Base-by-base conservation (phyloP, 2,888 invertebrate species). In the Bibio marci region DNA sequence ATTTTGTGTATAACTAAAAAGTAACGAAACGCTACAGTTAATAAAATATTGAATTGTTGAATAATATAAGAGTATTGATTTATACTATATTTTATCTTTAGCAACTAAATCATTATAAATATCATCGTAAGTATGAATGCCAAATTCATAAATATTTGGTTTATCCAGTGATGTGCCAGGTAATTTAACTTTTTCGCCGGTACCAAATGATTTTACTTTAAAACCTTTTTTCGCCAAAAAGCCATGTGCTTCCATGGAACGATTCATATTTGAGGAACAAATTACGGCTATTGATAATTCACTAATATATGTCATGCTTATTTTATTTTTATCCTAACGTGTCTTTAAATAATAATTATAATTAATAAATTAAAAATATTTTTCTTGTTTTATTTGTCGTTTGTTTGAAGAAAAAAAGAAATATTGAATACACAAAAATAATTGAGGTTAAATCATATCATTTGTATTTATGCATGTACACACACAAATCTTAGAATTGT, bases 171-270 rank as follows among this genome's bases (percentile, higher is more conserved):
- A 78, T 35, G 86, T 77, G 28, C 98, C 98, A 7, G 98, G 98
- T 41, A 99, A 66, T 61, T 98, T 98, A 2, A 98, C 97, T 64
- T 87, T 85, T 55, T 90, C 88, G 8, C 90, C 90, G 25, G 90
- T 88, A 13, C 91, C 91, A 64, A 80, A 95, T 0, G 94, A 95
- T 55, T 83, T 77, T 1, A 99, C 95, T 56, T 79, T 79, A 57
- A 88, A 97, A 12, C 97, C 97, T 55, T 94, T 94, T 66, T 98
- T 98, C 40, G 90, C 85, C 36, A 98, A 66, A 62, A 94, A 92
- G 42, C 87, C 87, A 66, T 99, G 98, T 13, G 97, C 97, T 66
- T 98, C 98, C 98, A 98, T 98, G 53, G 94, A 95, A 42, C 98
- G 73, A 58, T 98, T 98, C 91, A 98, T 98, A 61, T 98, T 98